Conservation (phyloP, 1,140 invertebrate genomes). For the Scaptomyza pallida region DNA sequence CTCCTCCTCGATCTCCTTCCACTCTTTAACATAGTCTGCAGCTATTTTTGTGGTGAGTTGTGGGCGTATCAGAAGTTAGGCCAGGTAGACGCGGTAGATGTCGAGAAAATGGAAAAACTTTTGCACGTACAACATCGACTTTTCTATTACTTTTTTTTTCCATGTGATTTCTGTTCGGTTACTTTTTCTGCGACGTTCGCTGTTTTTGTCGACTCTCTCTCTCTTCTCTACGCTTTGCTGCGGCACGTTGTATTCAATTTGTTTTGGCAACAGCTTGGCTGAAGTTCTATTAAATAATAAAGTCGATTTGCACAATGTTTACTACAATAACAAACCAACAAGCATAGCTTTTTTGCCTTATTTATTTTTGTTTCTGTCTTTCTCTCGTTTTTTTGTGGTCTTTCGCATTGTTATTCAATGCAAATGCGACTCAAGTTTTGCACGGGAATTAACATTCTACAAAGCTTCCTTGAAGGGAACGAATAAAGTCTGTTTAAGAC, state of each 20-base stretch:
- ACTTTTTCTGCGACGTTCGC: slow-evolving; percentile 27
- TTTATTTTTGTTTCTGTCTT: neutral
- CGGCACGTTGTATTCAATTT: slow-evolving; percentile 79
- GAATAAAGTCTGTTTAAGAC: neutral
- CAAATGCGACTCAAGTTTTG: slow-evolving; percentile 43
- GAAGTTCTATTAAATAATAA: slow-evolving; percentile 81
- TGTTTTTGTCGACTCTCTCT: slow-evolving; percentile 17
- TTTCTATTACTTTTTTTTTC: slow-evolving; percentile 71
- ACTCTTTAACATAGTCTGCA: slow-evolving; percentile 20
- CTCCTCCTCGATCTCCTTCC: slow-evolving; percentile 12
- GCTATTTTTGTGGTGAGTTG: slow-evolving; percentile 13
- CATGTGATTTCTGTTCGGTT: slow-evolving; percentile 51
- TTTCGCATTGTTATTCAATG: slow-evolving; percentile 60
- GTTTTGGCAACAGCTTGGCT: slow-evolving; percentile 76
- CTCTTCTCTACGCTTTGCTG: slow-evolving; percentile 26
- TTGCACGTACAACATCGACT: slow-evolving; percentile 76
- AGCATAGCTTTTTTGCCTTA: neutral
- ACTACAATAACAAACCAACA: slow-evolving; percentile 5
- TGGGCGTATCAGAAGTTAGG: slow-evolving; percentile 58
- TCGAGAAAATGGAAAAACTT: slow-evolving; percentile 80
- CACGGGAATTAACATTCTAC: slow-evolving; percentile 11
- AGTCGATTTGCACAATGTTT: slow-evolving; percentile 73
- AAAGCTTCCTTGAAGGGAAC: slow-evolving; percentile 22
- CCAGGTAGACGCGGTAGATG: slow-evolving; percentile 29
- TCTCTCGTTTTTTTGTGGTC: slow-evolving; percentile 4